These are phyloP conservation scores for Thaumatotibia leucotreta DNA, from an alignment of 1,140 invertebrate genomes.

Conservation along the genomic window DNA sequence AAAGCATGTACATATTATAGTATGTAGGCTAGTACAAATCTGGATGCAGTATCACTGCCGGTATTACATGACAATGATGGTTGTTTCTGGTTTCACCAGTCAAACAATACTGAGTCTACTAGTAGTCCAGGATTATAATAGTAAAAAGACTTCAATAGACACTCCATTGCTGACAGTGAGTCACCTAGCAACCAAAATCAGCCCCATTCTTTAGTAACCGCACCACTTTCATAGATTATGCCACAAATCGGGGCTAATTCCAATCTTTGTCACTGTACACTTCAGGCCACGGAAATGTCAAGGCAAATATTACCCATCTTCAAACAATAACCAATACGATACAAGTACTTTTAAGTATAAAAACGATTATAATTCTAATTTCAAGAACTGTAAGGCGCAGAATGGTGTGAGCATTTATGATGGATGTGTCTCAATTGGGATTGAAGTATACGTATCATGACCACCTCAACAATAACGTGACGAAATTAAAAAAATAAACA, in stretches of 20 bases:
- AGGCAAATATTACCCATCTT: slow-evolving; percentile 20
- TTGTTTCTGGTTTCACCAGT: no score
- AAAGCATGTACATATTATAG: no score
- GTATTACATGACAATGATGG: no score
- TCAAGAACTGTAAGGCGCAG: background rate
- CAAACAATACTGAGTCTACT: no score
- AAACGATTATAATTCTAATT: background rate
- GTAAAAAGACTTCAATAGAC: no score
- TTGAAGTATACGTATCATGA: slow-evolving; percentile 17
- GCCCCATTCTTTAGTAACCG: background rate
- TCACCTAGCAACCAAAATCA: background rate
- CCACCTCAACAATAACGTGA: slow-evolving; percentile 31
- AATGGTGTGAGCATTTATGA: background rate
- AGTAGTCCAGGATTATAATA: no score
- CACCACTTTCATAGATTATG: slow-evolving; percentile 22
- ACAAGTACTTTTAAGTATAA: slow-evolving; percentile 20
- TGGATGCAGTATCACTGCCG: no score
- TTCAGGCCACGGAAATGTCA: slow-evolving; percentile 37
- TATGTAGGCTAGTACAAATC: no score
- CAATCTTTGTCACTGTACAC: slow-evolving; percentile 31
- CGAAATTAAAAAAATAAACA: slow-evolving; percentile 47
- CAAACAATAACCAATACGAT: background rate
- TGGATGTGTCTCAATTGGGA: background rate
- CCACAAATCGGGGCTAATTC: slow-evolving; percentile 15
- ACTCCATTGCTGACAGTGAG: no score